Percentiles rank a stretch among this genome's conserved stretches.
phyloP scores from a whole-genome alignment of 2,888 invertebrate genomes.

The Phortica okadai region DNA sequence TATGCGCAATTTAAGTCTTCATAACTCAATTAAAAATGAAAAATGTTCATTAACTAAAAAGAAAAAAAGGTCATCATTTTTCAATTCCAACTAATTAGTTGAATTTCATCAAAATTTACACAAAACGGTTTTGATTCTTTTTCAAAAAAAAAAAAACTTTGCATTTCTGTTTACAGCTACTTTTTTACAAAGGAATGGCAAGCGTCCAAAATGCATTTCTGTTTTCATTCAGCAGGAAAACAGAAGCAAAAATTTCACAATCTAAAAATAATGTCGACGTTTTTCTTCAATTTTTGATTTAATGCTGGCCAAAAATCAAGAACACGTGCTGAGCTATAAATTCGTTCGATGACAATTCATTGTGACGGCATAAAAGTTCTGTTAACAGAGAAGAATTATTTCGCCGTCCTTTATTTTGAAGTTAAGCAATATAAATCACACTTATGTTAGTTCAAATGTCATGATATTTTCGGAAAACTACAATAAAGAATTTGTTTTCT shows the following conservation, averaged over 20 bases:
- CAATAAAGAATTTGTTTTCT: no score
- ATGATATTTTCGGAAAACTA: no score
- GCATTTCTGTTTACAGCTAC: background rate
- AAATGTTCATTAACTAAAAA: conserved; percentile 16
- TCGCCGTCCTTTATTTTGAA: no score
- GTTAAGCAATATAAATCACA: no score
- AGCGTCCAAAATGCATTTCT: conserved; percentile 12
- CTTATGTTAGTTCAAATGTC: no score
- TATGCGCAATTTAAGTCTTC: conserved; percentile 59
- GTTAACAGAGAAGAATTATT: no score
- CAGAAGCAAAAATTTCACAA: background rate
- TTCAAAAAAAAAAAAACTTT: conserved; percentile 21
- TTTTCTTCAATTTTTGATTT: background rate
- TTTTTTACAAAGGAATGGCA: conserved; percentile 18
- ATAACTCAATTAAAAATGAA: conserved; percentile 56
- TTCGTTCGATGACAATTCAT: background rate
- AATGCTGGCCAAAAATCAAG: conserved; percentile 33
- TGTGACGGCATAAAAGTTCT: background rate
- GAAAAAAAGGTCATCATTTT: conserved; percentile 8
- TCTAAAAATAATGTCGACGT: background rate
- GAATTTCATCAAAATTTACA: background rate
- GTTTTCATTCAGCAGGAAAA: conserved; percentile 38
- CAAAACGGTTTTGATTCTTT: conserved; percentile 9
- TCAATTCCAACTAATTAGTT: background rate
- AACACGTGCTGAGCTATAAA: conserved; percentile 30